Base-by-base conservation (phyloP, 2,888 invertebrate genomes). In the Smittia sp. region DNA sequence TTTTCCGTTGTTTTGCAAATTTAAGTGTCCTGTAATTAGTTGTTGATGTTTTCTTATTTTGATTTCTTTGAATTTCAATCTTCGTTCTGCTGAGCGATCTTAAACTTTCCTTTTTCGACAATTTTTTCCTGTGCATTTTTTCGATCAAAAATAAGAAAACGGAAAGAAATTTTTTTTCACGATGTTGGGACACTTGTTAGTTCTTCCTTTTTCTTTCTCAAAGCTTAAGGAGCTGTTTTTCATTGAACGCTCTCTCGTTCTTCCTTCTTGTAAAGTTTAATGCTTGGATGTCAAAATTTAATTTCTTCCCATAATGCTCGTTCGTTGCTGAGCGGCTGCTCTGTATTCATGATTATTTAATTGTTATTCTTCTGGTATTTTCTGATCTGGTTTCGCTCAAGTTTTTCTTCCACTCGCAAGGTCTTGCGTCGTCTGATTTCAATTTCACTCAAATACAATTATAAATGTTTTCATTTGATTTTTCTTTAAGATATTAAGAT, bases 381-480 rank as follows among this genome's bases (percentile, higher is more conserved):
- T 38, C 11, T 38, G 38, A 38, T 38, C 7, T 38, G 7, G 38
- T 9, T 38, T 38, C 38, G 6, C 38, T n/a, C 11, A 15, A 46
- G 46, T 15, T 46, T 32, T 46, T 46, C 32, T 32, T 32, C 32
- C 46, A 46, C 15, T 46, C 46, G 46, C 58, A 58, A 58, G n/a
- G 15, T 22, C 7, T 11, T 58, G n/a, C 18, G 9, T 58, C 18
- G 7, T 58, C 7, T 18, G 18, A 20, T 18, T 58, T 58, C 25
- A 41, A n/a, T 67, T 65, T 67, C 69, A 54, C 69, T 69, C 69
- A 69, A 68, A 69, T 52, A 54, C 52, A 52, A 69, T 27, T 69
- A 54, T 69, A 66, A 66, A 63, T 63, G 62, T 32, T 32, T 66
- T 66, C 66, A 66, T 20, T 66, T 13, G n/a, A 52, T 69, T 54